These are phyloP conservation scores for Alligator mississippiensis DNA, from an alignment of 2,113 vertebrate genomes.

Conservation along the genomic window DNA sequence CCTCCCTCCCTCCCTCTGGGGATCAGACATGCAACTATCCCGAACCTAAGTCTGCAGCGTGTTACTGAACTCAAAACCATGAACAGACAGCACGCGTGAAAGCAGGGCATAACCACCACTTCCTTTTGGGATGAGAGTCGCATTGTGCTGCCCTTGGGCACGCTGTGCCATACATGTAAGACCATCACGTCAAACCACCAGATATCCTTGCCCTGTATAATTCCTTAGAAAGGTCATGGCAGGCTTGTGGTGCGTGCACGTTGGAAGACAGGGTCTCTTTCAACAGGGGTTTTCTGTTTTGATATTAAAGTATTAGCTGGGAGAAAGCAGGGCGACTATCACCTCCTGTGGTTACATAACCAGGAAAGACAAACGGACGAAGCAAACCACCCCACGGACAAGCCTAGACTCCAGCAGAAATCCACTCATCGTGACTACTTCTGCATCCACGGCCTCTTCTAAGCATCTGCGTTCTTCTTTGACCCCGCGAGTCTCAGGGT, in stretches of 20 bases:
- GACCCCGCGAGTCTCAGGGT: rapidly evolving
- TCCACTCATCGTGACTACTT: background rate
- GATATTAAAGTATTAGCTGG: rapidly evolving
- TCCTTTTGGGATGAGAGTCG: background rate
- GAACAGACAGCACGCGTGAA: background rate
- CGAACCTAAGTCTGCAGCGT: background rate
- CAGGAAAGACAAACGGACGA: rapidly evolving
- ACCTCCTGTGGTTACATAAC: rapidly evolving
- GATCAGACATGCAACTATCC: background rate
- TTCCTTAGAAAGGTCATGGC: background rate
- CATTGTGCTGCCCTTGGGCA: rapidly evolving
- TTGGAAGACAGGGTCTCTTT: rapidly evolving
- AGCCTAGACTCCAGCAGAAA: background rate
- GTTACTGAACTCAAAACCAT: background rate
- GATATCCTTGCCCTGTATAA: background rate
- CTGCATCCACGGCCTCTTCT: background rate
- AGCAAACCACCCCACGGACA: rapidly evolving
- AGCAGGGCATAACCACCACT: background rate
- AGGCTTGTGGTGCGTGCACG: rapidly evolving
- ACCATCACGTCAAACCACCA: background rate
- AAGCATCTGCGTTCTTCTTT: background rate
- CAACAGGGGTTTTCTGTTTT: rapidly evolving
- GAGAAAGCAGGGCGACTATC: rapidly evolving
- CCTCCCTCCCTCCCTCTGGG: background rate
- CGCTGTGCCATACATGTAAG: rapidly evolving